These are phyloP conservation scores for Achatina immaculata DNA, from an alignment of 1,140 invertebrate species.

Conservation along the genomic window DNA sequence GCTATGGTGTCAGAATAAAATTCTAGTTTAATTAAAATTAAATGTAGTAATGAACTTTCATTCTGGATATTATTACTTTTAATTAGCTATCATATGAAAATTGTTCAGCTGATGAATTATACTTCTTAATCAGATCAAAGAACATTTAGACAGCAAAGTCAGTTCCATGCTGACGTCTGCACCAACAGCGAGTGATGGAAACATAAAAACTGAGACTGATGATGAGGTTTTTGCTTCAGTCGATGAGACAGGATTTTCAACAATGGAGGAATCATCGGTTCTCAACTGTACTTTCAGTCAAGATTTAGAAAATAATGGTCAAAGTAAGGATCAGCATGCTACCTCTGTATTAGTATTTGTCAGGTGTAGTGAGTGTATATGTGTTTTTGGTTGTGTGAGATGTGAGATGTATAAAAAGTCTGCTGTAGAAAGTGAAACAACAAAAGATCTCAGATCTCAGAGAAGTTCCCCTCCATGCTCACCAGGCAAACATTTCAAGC, in stretches of 20 bases:
- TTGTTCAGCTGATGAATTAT: too few relatives aligned
- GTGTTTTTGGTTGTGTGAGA: too few relatives aligned
- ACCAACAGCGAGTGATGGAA: not conserved
- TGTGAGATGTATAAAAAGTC: too few relatives aligned
- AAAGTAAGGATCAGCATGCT: not conserved
- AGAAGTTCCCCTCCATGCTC: too few relatives aligned
- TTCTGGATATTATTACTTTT: too few relatives aligned
- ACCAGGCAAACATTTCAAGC: too few relatives aligned
- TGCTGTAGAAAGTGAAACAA: too few relatives aligned
- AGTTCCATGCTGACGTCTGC: not conserved
- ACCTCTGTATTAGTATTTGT: not conserved
- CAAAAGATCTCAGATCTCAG: too few relatives aligned
- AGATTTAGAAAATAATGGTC: not conserved
- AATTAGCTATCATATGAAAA: too few relatives aligned
- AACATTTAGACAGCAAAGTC: not conserved
- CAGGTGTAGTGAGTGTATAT: not conserved
- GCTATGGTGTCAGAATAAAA: too few relatives aligned
- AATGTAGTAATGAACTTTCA: too few relatives aligned
- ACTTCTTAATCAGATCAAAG: not conserved
- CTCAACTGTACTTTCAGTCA: constrained; percentile 18
- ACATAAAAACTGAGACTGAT: not conserved
- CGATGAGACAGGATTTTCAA: constrained; percentile 26
- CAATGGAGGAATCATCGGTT: constrained; percentile 29
- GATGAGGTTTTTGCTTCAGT: constrained; percentile 8
- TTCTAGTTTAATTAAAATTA: too few relatives aligned